These are phyloP conservation scores for Oxycera nigricornis DNA, from an alignment of 2,888 invertebrate species.

Conservation along the genomic window DNA sequence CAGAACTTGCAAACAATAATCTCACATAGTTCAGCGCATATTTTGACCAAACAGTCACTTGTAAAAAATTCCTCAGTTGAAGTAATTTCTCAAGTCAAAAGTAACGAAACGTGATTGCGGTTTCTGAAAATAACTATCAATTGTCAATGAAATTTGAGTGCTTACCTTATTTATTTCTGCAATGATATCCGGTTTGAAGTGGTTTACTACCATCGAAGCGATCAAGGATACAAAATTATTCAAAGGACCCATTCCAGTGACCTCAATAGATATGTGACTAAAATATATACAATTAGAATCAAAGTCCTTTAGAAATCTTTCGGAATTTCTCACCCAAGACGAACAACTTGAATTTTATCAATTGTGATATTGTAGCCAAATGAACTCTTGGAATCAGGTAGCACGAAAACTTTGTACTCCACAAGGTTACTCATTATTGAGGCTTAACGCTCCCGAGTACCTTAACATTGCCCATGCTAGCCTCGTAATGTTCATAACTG, in stretches of 20 bases:
- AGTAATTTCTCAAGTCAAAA: no score
- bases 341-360: background rate
- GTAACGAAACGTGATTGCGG: no score
- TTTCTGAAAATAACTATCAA: no score
- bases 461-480: background rate
- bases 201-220: constrained; percentile 23
- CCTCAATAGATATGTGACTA: background rate
- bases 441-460: background rate
- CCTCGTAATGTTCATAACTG: constrained; percentile 15
- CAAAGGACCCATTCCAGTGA: constrained; percentile 20
- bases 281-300: background rate
- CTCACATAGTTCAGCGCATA: no score
- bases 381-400: background rate
- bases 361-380: constrained; percentile 10
- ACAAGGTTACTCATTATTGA: background rate
- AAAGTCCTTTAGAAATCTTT: background rate
- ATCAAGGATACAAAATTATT: constrained; percentile 22
- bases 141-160: no score
- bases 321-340: constrained; percentile 10
- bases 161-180: constrained; percentile 31
- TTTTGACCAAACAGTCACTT: no score
- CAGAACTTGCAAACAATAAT: no score
- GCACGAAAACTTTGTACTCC: background rate
- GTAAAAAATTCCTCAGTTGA: no score
- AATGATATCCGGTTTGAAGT: constrained; percentile 9